Base-by-base conservation (phyloP, 2,113 vertebrate species). In the Urocolius indicus region DNA sequence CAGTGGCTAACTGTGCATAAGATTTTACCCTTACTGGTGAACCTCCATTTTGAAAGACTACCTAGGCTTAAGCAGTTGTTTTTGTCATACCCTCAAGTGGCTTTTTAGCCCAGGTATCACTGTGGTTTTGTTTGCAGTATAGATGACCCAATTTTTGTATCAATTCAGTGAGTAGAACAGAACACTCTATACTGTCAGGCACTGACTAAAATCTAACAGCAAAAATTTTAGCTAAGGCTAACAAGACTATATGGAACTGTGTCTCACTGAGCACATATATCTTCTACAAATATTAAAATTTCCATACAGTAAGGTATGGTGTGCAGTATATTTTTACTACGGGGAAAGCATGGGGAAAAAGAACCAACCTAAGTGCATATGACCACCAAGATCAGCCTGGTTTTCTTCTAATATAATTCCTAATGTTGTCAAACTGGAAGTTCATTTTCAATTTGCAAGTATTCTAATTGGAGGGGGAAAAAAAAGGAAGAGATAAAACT, bases 51-150 rank as follows among this genome's bases (percentile, higher is more conserved):
- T 89, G 92, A 86, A 95, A 93, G 73, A 92, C 83, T 95, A 89
- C 73, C 85, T 93, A 92, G 88, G 76, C 73, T 84, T 89, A 75
- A 79, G 73, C 49, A 92, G 38, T 62, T 90, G 38, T 41, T 95
- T 94, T 92, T 84, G 36, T 87, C 69, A 81, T 89, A 73, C 36
- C 83, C 63, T 48, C 49, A 73, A 87, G 72, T 75, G 92, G 88
- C 75, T 86, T 93, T 95, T 81, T 90, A 84, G 83, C 76, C 94
- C 83, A 90, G 88, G 48, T 88, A 93, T 95, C 93, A 95, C 92
- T 97, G 92, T 95, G 93, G 92, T 78, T 97, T 95, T 90, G 41
- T 90, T 94, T 92, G 95, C 94, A 93, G 68, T 95, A 90, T 20
- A 89, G 73, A 62, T 68, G 45, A 93, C 68, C 62, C 58, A 16